phyloP scores from a whole-genome alignment of 2,797 vertebrate species.

The Remorina albescens region DNA sequence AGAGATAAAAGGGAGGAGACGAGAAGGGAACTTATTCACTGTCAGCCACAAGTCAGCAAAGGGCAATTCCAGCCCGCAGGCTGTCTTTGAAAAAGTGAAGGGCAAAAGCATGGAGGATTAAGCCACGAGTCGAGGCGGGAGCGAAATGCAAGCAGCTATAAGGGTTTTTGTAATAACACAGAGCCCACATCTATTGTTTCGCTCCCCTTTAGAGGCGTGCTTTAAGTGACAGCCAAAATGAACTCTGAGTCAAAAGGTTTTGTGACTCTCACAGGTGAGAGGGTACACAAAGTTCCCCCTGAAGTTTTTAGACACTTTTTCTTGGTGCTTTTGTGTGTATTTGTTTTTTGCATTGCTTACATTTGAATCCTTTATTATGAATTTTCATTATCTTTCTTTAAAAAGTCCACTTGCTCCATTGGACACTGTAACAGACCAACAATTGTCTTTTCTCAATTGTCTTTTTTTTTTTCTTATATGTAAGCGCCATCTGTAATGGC shows the following conservation, averaged over 20 bases:
- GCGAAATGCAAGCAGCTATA: slow-evolving; percentile 59
- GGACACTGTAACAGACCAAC: slow-evolving; percentile 30
- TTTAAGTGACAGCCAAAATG: slow-evolving; percentile 60
- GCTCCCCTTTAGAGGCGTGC: slow-evolving; percentile 37
- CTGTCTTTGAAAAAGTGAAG: slow-evolving; percentile 86
- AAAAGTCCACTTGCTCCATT: slow-evolving; percentile 27
- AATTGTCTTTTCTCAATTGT: slow-evolving; percentile 41
- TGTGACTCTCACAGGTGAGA: slow-evolving; percentile 48
- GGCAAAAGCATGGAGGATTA: slow-evolving; percentile 83
- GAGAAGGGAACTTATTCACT: slow-evolving; percentile 83
- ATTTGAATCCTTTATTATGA: slow-evolving; percentile 57
- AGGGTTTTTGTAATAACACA: slow-evolving; percentile 73
- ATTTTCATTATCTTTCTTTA: slow-evolving; percentile 59
- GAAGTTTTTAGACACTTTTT: slow-evolving; percentile 58
- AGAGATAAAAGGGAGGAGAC: slow-evolving; percentile 84
- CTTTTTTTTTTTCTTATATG: slow-evolving; percentile 22
- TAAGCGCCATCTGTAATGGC: slow-evolving; percentile 81
- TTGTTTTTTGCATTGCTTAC: slow-evolving; percentile 35
- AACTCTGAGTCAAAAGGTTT: slow-evolving; percentile 70
- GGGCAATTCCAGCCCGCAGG: slow-evolving; percentile 85
- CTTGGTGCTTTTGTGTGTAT: background rate
- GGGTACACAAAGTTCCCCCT: slow-evolving; percentile 37
- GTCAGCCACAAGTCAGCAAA: slow-evolving; percentile 84
- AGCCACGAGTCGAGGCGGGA: slow-evolving; percentile 64
- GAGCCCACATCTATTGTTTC: slow-evolving; percentile 55